Evolutionary conservation across 2,888 invertebrate species (phyloP), one percentile per base, ranked within the genome.

Genomic region (Willowsia nigromaculata): DNA sequence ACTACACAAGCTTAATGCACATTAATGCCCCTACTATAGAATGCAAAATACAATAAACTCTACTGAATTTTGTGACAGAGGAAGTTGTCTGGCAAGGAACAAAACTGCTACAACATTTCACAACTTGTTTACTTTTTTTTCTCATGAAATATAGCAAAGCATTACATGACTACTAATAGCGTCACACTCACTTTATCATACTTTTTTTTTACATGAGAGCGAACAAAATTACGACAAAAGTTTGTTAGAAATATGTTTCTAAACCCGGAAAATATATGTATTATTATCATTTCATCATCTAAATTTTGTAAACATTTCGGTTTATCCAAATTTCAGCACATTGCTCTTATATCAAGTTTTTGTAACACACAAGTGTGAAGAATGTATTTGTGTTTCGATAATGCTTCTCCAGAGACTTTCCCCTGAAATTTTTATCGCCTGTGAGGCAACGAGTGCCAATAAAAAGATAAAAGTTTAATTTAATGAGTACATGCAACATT

Each of bases 381-480:
- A 30, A 25, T 22, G 62, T 62, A 43, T n/a, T 43, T 40, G 4
- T 50, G 25, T 43, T 43, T n/a, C n/a, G 15, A 30, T 78, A 78
- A 78, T 78, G 11, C 37, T 50, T 78, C 78, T 53, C 78, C 13
- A 5, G 40, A 56, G 80, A 13, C 22, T 74, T 65, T 65, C 65
- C 25, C 37, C 18, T 53, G 71, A 33, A 71, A 56, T 53, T 71
- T 62, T 84, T 84, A 84, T 84, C 84, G 25, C 22, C 37, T 56
- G 33, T 71, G 53, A 47, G 53, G 81, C 15, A 81, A 59, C 15
- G 40, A 56, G 43, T 83, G 83, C 33, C 47, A 83, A 83, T 68
- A 53, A 37, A 83, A 84, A 71, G 84, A 84, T 84, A 71, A 71
- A 33, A 53, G 18, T 40, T n/a, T 56, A 84, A 71, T 84, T 84